Evolutionary conservation across 2,797 vertebrate species (phyloP), one percentile per base, ranked within the genome.

Genomic region (Neomorphus geoffroyi): DNA sequence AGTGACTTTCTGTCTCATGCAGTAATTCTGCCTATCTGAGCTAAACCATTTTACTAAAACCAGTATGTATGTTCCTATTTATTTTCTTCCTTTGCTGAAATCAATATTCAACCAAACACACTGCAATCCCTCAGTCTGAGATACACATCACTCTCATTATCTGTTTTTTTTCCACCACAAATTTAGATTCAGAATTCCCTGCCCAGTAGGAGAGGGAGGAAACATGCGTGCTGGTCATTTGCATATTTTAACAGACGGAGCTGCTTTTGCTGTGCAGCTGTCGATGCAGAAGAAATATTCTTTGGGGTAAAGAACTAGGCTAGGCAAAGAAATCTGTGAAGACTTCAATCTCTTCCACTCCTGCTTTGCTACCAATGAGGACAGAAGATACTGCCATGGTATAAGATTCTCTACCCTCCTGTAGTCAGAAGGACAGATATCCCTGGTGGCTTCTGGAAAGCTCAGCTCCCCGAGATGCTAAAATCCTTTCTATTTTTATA

Each of bases 161-260:
- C 61, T 80, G 3, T 89, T 92, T 93, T 91, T 93, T 91, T 80
- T 80, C 87, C 64, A 81, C 88, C 80, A 73, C 53, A 96, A 96
- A 97, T 96, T 96, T 96, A 96, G 95, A 94, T 93, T 90, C 77
- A 92, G 94, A 96, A 95, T 91, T 96, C 96, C 94, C 94, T 97
- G 92, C 95, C 92, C 94, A 96, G 96, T 94, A 96, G 95, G 96
- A 93, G 67, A 93, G 90, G 41, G 93, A 97, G 77, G 90, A 92
- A 86, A 95, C 71, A 93, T 75, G 57, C 18, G 0, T 95, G 88
- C 41, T 84, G 94, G 91, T 95, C 95, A 94, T 97, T 97, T 96
- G 73, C 95, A 97, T 96, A 96, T 86, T 96, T 96, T 95, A 96
- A 88, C 96, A 97, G 94, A 96, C 94, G 71, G 96, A 94, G 92